Conservation (phyloP, 2,113 vertebrate species). For the Rhynchopsitta pachyrhyncha region DNA sequence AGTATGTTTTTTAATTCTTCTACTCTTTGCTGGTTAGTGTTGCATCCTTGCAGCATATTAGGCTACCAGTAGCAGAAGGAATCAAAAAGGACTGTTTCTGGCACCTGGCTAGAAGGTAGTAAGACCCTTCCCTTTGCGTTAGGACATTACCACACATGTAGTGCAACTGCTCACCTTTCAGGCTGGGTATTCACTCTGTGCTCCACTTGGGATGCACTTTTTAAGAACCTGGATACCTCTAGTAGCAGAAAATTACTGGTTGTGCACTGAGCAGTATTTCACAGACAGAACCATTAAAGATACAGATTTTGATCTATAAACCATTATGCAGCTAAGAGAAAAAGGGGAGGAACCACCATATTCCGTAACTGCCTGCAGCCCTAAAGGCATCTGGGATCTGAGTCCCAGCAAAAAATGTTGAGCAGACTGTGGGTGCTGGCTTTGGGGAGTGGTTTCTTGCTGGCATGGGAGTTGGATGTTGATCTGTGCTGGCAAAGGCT, state of each 20-base stretch:
- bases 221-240: neutral
- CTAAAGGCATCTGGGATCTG: neutral
- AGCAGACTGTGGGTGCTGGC: neutral
- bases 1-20: neutral
- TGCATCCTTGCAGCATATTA: neutral
- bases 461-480: neutral
- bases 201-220: neutral
- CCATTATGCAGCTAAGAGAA: neutral
- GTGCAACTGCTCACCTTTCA: neutral
- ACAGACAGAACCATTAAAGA: rapidly evolving
- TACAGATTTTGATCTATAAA: neutral
- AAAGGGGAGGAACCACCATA: neutral
- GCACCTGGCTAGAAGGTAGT: neutral
- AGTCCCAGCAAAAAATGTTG: neutral
- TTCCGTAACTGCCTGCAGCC: neutral
- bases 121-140: neutral
- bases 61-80: neutral
- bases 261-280: neutral
- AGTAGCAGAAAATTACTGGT: neutral
- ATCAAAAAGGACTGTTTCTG: neutral
- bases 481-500: constrained; percentile 13
- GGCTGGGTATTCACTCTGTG: neutral
- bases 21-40: neutral
- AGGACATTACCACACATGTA: neutral
- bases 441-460: neutral